Evolutionary conservation across 2,797 vertebrate species (phyloP).

Genomic region (Cossypha caffra): DNA sequence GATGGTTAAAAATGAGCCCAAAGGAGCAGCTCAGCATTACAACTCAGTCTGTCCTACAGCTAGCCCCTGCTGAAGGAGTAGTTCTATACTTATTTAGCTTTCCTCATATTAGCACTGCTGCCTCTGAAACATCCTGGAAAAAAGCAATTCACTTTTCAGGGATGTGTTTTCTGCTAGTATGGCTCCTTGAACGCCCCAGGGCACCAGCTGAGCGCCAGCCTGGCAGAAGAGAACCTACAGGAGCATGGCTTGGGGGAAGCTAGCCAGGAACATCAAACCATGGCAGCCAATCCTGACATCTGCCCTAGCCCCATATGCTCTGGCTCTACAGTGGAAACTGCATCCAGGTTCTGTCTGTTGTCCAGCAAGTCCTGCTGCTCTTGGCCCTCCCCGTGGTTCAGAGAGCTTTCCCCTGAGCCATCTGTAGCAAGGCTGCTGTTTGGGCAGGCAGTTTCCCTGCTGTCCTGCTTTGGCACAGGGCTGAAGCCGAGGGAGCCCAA

Average conservation of each 20-base stretch:
- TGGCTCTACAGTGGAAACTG: background rate
- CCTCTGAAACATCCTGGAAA: background rate
- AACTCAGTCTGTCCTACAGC: background rate
- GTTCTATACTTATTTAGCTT: rapidly evolving
- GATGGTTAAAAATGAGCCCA: background rate
- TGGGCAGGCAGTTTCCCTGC: background rate
- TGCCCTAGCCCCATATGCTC: rapidly evolving
- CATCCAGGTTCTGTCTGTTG: background rate
- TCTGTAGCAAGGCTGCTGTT: background rate
- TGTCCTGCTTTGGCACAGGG: background rate
- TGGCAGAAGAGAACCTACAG: background rate
- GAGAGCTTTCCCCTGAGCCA: rapidly evolving
- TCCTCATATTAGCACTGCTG: background rate
- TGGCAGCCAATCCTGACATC: background rate
- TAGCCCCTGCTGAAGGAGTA: background rate
- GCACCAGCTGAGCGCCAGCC: background rate
- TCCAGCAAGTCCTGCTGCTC: background rate
- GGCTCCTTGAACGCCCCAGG: background rate
- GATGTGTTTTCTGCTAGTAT: background rate
- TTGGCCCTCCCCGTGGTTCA: rapidly evolving
- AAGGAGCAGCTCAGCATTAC: background rate
- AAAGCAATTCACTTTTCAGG: background rate
- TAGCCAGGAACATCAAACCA: background rate
- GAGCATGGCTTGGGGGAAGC: background rate
- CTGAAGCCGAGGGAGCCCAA: background rate